Conservation (phyloP, 2,888 invertebrate genomes). For the Thalpophila matura region DNA sequence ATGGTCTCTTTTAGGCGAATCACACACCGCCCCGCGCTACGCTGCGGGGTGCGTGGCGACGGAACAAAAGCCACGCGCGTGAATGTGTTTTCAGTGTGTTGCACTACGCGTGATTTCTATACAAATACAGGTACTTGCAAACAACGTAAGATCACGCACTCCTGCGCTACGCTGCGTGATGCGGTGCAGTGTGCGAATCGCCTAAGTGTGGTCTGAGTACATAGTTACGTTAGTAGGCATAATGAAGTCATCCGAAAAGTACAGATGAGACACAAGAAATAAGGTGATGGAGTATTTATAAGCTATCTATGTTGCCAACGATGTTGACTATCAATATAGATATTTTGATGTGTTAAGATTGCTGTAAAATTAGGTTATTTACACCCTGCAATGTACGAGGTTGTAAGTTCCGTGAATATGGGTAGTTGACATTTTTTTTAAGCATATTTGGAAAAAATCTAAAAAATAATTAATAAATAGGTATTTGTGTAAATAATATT, state of each 20-base stretch:
- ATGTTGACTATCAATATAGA: constrained; percentile 1
- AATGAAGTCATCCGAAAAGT: not conserved
- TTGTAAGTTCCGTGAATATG: not conserved
- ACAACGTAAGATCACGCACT: too few relatives aligned
- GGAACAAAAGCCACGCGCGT: too few relatives aligned
- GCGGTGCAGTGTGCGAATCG: not conserved
- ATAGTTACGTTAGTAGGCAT: constrained; percentile 1
- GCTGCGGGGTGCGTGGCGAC: too few relatives aligned
- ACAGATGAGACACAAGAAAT: constrained; percentile 14
- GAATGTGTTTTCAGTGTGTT: too few relatives aligned
- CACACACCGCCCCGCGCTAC: too few relatives aligned
- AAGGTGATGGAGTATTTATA: not conserved
- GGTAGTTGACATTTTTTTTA: not conserved
- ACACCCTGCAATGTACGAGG: not conserved
- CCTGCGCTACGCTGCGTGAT: too few relatives aligned
- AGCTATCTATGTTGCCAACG: constrained; percentile 1
- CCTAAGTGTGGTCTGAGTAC: constrained; percentile 2
- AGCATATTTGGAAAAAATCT: too few relatives aligned
- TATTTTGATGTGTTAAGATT: not conserved
- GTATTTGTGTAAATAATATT: too few relatives aligned
- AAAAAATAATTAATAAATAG: too few relatives aligned
- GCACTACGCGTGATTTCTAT: too few relatives aligned
- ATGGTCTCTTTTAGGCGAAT: too few relatives aligned
- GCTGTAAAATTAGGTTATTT: not conserved
- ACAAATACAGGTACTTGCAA: too few relatives aligned